Evolutionary conservation across 1,140 invertebrate genomes (phyloP), one percentile per base, ranked within the genome.

Genomic region (Nasonia longicornis): DNA sequence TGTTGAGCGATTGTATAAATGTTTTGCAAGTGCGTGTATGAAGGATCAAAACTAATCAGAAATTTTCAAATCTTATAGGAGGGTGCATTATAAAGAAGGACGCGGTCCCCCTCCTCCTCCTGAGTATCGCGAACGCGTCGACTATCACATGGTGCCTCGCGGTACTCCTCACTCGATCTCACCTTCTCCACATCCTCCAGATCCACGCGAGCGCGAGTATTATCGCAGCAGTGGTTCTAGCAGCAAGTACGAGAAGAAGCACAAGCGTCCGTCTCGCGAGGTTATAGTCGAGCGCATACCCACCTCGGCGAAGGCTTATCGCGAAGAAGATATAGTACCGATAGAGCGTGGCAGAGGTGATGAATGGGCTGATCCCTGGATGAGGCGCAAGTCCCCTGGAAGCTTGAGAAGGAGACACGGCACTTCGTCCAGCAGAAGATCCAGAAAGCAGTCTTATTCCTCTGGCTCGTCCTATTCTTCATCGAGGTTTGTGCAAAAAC

Each of bases 281-380:
- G 95, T 96, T 0, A 96, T 96, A 72, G 94, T 95, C 2, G 94
- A 95, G 85, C 92, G 94, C 10, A 93, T 94, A 14, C 94, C 95
- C 83, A 88, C 91, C 8, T 91, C 91, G 0, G 92, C 92, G 83
- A 85, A 90, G 0, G 87, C 90, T 84, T 85, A 89, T 31, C 89
- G 90, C 26, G 90, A 91, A 73, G 91, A 91, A 81, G 84, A 85
- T 14, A 85, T 86, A 2, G 87, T 86, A 1, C 85, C 86, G 4
- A 74, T 86, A 11, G 89, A 91, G 52, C 88, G 92, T 6, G 91
- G 90, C 4, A 91, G 95, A 83, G 94, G 93, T 8, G 96, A 97
- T 87, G 96, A 97, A 87, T 98, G 97, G 97, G 95, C 95, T 31
- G 97, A 98, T 91, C 97, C 97, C 1, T 98, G 97, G 97, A 96